Conservation (phyloP, 2,888 invertebrate species). For the Agrotis exclamationis region DNA sequence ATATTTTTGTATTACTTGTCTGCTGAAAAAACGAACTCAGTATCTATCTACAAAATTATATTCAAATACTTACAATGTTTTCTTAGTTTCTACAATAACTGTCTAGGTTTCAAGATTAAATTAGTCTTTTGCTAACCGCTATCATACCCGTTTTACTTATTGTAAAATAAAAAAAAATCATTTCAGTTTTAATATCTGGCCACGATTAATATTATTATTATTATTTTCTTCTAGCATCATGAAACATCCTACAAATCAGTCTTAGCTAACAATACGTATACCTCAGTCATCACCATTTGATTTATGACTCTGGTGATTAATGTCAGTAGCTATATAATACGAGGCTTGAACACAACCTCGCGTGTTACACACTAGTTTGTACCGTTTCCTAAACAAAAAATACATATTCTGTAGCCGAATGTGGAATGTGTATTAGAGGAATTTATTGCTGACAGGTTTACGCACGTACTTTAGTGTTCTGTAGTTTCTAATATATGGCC, state of each 20-base stretch:
- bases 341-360: slow-evolving; percentile 66
- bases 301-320: slow-evolving; percentile 53
- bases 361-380: slow-evolving; percentile 67
- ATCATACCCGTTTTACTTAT: no score
- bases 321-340: slow-evolving; percentile 38
- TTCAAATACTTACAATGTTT: no score
- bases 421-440: slow-evolving; percentile 59
- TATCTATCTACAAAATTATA: no score
- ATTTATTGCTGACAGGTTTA: slow-evolving; percentile 59
- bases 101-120: no score
- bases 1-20: no score
- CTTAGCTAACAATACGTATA: background rate
- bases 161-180: no score
- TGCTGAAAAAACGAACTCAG: no score
- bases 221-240: background rate
- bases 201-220: no score
- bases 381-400: slow-evolving; percentile 63
- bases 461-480: slow-evolving; percentile 36
- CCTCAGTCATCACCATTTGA: slow-evolving; percentile 39
- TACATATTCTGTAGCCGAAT: slow-evolving; percentile 53
- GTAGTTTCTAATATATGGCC: slow-evolving; percentile 36
- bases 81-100: no score
- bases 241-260: background rate
- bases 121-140: no score
- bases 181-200: no score